Conservation (phyloP, 2,888 invertebrate species). For the Leptura quadrifasciata region DNA sequence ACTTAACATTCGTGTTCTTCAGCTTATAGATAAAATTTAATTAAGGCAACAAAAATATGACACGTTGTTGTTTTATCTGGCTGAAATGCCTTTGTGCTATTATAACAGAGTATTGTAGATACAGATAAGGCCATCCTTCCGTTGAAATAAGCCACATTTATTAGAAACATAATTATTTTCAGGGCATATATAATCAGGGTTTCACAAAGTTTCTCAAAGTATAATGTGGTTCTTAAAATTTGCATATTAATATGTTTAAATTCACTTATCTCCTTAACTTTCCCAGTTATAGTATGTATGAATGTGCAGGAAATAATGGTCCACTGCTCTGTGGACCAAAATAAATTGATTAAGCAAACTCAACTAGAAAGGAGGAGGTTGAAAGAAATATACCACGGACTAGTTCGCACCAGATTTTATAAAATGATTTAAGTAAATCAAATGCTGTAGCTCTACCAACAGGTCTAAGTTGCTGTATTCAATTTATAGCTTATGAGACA, state of each 20-base stretch:
- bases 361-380: no score
- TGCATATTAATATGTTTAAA: background rate
- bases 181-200: background rate
- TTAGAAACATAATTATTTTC: background rate
- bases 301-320: background rate
- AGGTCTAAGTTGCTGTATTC: no score
- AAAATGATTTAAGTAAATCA: no score
- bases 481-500: no score
- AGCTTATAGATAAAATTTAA: constrained; percentile 7
- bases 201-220: background rate
- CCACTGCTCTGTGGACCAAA: background rate
- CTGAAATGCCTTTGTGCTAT: background rate
- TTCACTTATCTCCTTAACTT: background rate
- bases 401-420: no score
- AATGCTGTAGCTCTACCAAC: no score
- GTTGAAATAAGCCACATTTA: background rate
- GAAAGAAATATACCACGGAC: no score
- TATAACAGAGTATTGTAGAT: constrained; percentile 8
- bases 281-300: background rate
- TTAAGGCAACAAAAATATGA: constrained; percentile 13
- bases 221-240: background rate
- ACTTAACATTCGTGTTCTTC: background rate
- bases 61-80: background rate
- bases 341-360: no score
- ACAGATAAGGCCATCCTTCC: background rate